A percentile compares a stretch with the other conserved stretches of the same genome.
Evolutionary conservation across 2,888 invertebrate species (phyloP).

Genomic region (Hoplodrina ambigua): DNA sequence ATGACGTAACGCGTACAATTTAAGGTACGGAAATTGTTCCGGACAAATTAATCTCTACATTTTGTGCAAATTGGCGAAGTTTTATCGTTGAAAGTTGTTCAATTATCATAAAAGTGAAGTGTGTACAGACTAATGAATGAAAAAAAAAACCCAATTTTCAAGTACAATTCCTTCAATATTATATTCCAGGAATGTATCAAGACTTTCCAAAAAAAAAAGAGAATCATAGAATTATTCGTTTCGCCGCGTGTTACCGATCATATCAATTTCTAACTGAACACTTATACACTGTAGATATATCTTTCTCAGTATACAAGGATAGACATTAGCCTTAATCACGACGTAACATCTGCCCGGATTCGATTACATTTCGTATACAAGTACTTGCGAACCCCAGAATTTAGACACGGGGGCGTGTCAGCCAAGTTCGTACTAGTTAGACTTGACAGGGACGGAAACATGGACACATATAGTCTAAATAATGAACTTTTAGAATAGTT

Average conservation of each 20-base stretch:
- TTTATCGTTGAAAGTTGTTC: slow-evolving; percentile 24
- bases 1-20: slow-evolving; percentile 49
- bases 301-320: slow-evolving; percentile 1
- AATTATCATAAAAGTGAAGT: slow-evolving; percentile 15
- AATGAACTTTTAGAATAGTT: slow-evolving; percentile 2
- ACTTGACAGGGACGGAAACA: not conserved
- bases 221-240: not conserved
- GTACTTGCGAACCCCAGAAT: not conserved
- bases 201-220: not conserved
- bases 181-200: not conserved
- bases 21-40: slow-evolving; percentile 42
- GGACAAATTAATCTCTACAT: slow-evolving; percentile 29
- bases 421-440: not conserved
- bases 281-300: not conserved
- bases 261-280: not conserved
- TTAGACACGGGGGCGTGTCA: no score
- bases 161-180: not conserved
- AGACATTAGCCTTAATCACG: slow-evolving; percentile 40
- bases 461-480: not conserved
- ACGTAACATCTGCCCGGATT: slow-evolving; percentile 36
- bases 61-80: slow-evolving; percentile 31
- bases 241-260: not conserved
- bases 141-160: not conserved
- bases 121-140: not conserved
- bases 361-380: slow-evolving; percentile 9